Conservation (phyloP, 23 tunicate species). For the Halocynthia roretzi region DNA sequence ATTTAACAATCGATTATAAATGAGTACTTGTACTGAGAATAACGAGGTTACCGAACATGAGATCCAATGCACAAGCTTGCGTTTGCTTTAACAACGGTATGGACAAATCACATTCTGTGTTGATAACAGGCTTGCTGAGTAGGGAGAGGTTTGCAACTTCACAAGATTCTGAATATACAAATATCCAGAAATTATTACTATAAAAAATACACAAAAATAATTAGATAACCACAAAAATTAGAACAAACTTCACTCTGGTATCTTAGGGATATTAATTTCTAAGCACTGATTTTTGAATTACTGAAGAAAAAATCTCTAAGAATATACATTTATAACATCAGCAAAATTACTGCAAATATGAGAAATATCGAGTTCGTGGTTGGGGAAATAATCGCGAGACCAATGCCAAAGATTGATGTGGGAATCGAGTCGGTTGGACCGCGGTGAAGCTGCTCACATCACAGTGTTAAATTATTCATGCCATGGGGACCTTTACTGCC, state of each 20-base stretch:
- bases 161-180: slow-evolving; percentile 48
- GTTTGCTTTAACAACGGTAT: slow-evolving; percentile 39
- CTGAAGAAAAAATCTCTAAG: too few relatives aligned
- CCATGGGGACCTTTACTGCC: too few relatives aligned
- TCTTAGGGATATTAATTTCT: slow-evolving; percentile 3
- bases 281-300: not conserved
- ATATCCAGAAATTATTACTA: not conserved
- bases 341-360: too few relatives aligned
- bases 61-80: slow-evolving; percentile 65
- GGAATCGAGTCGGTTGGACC: too few relatives aligned
- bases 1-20: not conserved
- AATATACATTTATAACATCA: too few relatives aligned
- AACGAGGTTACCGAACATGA: slow-evolving; percentile 53
- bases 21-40: not conserved
- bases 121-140: slow-evolving; percentile 55
- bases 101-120: slow-evolving; percentile 19
- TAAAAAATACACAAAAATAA: too few relatives aligned
- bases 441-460: too few relatives aligned
- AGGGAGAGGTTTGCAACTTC: slow-evolving; percentile 51
- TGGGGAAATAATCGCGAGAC: too few relatives aligned
- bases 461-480: too few relatives aligned
- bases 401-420: too few relatives aligned
- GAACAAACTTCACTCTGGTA: not conserved
- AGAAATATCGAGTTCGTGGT: too few relatives aligned
- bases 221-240: too few relatives aligned